Evolutionary conservation across 2,797 vertebrate species (phyloP), one percentile per base, ranked within the genome.

Genomic region (Periophthalmus magnuspinnatus): DNA sequence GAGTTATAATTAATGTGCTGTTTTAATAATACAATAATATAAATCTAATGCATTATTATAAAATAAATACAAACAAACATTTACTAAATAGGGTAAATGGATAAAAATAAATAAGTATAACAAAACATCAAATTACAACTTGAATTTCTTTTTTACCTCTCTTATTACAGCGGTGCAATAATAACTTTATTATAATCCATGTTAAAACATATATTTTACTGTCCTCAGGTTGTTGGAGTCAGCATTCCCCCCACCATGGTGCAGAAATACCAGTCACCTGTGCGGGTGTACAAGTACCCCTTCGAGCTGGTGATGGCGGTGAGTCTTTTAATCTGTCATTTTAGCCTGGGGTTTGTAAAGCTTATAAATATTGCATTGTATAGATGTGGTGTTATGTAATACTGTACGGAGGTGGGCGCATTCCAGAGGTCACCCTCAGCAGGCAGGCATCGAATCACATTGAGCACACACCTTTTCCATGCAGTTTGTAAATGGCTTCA

Each of bases 301-400:
- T 99, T 99, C 55, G 97, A 99, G 86, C 92, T 99, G 74, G 97
- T 99, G 86, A 99, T 99, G 97, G 95, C 94, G 87, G 97, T 99
- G 93, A 98, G 97, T 97, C 63, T 77, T n/a, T 78, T 58, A 60
- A 74, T 71, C 78, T 83, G 60, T 70, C 34, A 61, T 32, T 5
- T 41, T 5, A 45, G 28, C 47, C 8, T 24, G 69, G 22, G 28
- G 66, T 76, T 21, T 38, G 41, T 48, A 19, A 59, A 59, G 22
- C 3, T 57, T 32, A 58, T 85, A 14, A 81, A 84, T 82, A 80
- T 81, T 81, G 48, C 61, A 77, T 71, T 67, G 22, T 21, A 22
- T 50, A 56, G 22, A 73, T 74, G 38, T 5, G 76, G 22, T 66
- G 67, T 85, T 88, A 80, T 75, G 77, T 69, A 83, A 85, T 63